These are phyloP conservation scores for Encarsia formosa DNA, from an alignment of 2,888 invertebrate genomes.

Conservation along the genomic window DNA sequence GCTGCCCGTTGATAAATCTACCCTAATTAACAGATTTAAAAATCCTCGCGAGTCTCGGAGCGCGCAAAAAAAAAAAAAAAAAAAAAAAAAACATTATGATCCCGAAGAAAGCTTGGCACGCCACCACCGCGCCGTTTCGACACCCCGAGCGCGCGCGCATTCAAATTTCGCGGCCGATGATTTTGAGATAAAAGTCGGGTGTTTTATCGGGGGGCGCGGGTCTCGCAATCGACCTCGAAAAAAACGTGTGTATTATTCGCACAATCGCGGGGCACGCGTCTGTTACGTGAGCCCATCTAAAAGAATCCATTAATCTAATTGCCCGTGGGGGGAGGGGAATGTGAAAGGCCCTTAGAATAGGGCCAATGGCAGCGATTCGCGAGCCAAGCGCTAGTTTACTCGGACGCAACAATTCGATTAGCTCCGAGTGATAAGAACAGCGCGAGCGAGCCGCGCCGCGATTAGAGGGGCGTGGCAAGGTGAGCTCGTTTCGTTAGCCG, in stretches of 20 bases:
- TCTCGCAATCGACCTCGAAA: constrained; percentile 20
- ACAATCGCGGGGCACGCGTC: no score
- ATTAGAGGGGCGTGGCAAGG: constrained; percentile 25
- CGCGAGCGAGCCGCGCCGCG: no score
- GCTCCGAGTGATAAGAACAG: constrained; percentile 22
- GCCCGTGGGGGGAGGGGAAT: constrained; percentile 8
- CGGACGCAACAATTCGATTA: constrained; percentile 28
- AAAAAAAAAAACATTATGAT: no score
- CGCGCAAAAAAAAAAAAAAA: no score
- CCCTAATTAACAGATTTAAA: no score
- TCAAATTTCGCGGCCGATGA: constrained; percentile 13
- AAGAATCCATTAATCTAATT: constrained; percentile 20
- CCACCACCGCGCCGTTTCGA: no score
- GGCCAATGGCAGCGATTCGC: constrained; percentile 22
- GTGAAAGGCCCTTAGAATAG: constrained; percentile 15
- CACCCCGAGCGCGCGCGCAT: constrained; percentile 7
- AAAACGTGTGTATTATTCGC: no score
- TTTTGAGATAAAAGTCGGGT: constrained; percentile 3
- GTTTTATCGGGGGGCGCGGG: constrained; percentile 5
- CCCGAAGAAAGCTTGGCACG: no score
- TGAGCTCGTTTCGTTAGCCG: constrained; percentile 18
- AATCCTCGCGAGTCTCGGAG: no score
- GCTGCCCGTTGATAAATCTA: no score
- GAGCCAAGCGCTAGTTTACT: background rate
- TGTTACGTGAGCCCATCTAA: background rate